Base-by-base conservation (phyloP, 2,113 vertebrate genomes). In the Sinocyclocheilus grahami region DNA sequence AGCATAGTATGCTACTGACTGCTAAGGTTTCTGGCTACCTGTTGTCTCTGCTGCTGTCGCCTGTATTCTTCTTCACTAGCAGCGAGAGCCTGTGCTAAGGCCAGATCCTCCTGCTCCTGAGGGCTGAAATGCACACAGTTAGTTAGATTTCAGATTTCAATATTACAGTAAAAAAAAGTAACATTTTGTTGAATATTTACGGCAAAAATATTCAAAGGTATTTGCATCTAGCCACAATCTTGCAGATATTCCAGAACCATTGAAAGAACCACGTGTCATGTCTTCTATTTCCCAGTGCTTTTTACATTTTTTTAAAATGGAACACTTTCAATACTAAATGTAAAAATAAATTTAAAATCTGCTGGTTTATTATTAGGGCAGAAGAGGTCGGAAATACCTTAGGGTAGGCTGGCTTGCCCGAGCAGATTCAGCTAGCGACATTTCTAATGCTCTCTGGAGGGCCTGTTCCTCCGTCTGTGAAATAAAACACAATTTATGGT, bases 41-140 rank as follows among this genome's bases (percentile, higher is more conserved):
- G 95, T 93, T 94, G 94, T 94, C 93, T 95, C 93, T 94, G 95
- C 51, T 94, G 96, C 91, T 96, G 97, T n/a, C 88, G 94, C 22
- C 92, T 93, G 93, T 95, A 99, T 76, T 99, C 98, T 0, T 97
- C 97, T 90, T 99, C 97, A 0, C 98, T 99, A 5, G 97, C 98
- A 53, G 98, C 97, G 4, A 99, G 94, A 0, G 98, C 98, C 92
- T 93, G 97, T 82, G 98, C 98, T 85, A 99, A 91, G 13, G 97
- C 98, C 92, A 98, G 94, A 93, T 97, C 97, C 88, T 99, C 98
- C 92, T 97, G 97, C 93, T 99, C 97, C 94, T 98, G 97, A 33
- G 95, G 96, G 90, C 98, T 99, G 93, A 89, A 82, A 86, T 78
- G 78, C n/a, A 86, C 60, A 80, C 39, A 71, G 30, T 46, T 53